Base-by-base conservation (phyloP, 1,140 invertebrate genomes). In the Saxidomus purpurata region DNA sequence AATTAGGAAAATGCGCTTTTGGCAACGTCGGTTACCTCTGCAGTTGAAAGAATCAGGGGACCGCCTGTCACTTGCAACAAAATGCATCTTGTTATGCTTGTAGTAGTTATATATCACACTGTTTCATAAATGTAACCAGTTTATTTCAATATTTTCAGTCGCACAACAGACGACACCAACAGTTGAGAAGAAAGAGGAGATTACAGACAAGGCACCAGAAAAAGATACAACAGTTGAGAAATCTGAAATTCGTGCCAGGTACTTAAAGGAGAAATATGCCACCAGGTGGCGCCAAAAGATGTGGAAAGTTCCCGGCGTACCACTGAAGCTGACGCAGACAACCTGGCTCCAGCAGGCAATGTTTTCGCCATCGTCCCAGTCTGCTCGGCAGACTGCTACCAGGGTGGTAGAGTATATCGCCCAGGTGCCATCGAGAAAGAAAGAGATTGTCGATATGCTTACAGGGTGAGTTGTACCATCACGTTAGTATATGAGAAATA, bases 321-420 rank as follows among this genome's bases (percentile, higher is more conserved):
- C 90, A 1, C 69, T 94, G 63, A 91, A 93, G 25, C 87, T 94
- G 86, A 93, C 93, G 15, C 94, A 94, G 89, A 97, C 97, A 0
- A 97, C 97, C 6, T 99, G 98, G 98, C 96, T 99, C 11, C 97
- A 98, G 89, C 97, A 97, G 11, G 97, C 99, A 11, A 96, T 99
- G 89, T 99, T 99, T 94, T 99, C 98, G 95, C 97, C 98, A 0
- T 98, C 98, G 94, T 99, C 98, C 0, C 97, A 98, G 67, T 97
- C 98, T 67, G 98, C 98, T 0, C 97, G 99, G 40, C 97, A 98
- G 94, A 97, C 98, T 25, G 98, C 98, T 4, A 99, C 98, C 92
- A 98, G 97, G 91, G 97, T 99, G 96, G 97, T 99, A 0, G 98
- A 98, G 94, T 97, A 97, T 22, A 96, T 99, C 13, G 98, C 98